Evolutionary conservation across 2,888 invertebrate species (phyloP).

Genomic region (Nomada fabriciana): DNA sequence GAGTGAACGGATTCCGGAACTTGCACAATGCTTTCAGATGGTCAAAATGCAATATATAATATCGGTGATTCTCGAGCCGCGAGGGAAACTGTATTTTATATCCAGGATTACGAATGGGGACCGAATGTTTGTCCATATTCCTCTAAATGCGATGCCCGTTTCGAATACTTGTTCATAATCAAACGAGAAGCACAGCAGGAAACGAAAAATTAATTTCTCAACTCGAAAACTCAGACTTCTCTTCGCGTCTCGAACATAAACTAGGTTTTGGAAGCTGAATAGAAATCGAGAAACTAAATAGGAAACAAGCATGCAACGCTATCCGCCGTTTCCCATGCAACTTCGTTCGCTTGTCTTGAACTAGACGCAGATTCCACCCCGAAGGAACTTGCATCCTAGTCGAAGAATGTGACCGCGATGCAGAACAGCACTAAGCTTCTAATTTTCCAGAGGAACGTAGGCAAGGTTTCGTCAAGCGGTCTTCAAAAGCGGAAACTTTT

Average conservation of each 20-base stretch:
- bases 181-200: not conserved
- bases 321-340: not conserved
- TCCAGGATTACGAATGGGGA: slow-evolving; percentile 41
- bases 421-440: slow-evolving; percentile 3
- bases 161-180: not conserved
- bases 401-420: slow-evolving; percentile 18
- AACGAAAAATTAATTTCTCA: not conserved
- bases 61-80: slow-evolving; percentile 73
- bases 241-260: not conserved
- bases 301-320: not conserved
- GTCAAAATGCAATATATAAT: slow-evolving; percentile 62
- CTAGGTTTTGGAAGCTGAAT: not conserved
- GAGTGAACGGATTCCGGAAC: slow-evolving; percentile 54
- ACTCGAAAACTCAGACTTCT: not conserved
- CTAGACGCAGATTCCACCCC: not conserved
- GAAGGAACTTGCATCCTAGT: not conserved
- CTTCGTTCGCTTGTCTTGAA: slow-evolving; percentile 1
- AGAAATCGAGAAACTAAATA: not conserved
- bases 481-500: slow-evolving; percentile 1
- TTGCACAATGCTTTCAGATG: slow-evolving; percentile 72
- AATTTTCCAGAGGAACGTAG: slow-evolving; percentile 12
- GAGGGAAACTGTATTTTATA: slow-evolving; percentile 60
- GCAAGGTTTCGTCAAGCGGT: not conserved
- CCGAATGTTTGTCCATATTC: slow-evolving; percentile 17
- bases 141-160: too few relatives aligned